These are phyloP conservation scores for Psittacus erithacus DNA, from an alignment of 2,113 vertebrate genomes.

Conservation along the genomic window DNA sequence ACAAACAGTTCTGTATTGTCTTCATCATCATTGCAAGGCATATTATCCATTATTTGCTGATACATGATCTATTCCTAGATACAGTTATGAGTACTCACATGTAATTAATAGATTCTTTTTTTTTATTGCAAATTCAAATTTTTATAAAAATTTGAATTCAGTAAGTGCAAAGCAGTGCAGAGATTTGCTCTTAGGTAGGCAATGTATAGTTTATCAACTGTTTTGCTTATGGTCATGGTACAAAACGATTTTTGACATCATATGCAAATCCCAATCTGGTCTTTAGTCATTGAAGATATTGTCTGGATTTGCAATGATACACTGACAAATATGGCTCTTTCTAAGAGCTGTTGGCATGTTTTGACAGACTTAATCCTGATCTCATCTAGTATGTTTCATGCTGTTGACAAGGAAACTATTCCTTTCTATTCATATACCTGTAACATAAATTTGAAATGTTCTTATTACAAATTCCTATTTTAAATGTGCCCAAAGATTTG, in stretches of 20 bases:
- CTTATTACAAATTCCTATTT: background rate
- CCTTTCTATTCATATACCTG: background rate
- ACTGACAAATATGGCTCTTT: background rate
- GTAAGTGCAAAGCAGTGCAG: background rate
- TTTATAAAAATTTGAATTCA: background rate
- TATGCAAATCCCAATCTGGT: background rate
- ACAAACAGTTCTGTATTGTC: background rate
- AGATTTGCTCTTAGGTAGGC: background rate
- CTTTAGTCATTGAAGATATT: background rate
- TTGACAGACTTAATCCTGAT: conserved; percentile 10
- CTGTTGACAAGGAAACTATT: background rate
- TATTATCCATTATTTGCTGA: background rate
- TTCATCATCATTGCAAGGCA: background rate
- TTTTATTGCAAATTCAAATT: background rate
- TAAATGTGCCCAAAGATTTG: background rate
- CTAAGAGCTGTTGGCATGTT: background rate
- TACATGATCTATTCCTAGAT: background rate
- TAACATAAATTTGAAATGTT: background rate
- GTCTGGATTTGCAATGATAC: background rate
- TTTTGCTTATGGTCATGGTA: background rate
- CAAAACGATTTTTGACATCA: background rate
- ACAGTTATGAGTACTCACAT: background rate
- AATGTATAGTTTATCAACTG: background rate
- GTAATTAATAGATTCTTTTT: background rate
- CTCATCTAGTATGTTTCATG: background rate